Conservation (phyloP, 2,113 vertebrate species). For the Ammodytes marinus region DNA sequence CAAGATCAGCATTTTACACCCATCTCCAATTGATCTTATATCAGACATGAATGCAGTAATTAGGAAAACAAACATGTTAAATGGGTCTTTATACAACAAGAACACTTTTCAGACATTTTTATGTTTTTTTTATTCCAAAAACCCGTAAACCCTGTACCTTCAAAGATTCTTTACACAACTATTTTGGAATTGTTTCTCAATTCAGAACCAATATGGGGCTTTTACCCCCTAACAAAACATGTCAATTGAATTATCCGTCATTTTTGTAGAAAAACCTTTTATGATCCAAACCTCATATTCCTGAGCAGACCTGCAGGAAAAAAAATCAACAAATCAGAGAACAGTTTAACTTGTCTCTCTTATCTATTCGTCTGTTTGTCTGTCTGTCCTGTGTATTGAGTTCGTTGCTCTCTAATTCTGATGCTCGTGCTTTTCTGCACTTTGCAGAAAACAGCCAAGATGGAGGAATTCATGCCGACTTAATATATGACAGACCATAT, state of each 20-base stretch:
- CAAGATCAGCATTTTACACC: slow-evolving; percentile 83
- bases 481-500: slow-evolving; percentile 89
- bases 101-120: slow-evolving; percentile 18
- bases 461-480: slow-evolving; percentile 87
- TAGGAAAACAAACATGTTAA: slow-evolving; percentile 23
- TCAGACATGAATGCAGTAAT: slow-evolving; percentile 65
- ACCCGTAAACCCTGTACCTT: slow-evolving; percentile 29
- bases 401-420: slow-evolving; percentile 86
- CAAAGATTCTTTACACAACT: slow-evolving; percentile 6
- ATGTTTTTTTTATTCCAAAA: slow-evolving; percentile 28
- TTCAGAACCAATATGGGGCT: slow-evolving; percentile 5
- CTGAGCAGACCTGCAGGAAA: slow-evolving; percentile 48
- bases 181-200: slow-evolving; percentile 33
- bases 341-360: slow-evolving; percentile 82
- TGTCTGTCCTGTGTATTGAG: slow-evolving; percentile 88
- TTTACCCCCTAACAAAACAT: not conserved
- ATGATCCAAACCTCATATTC: slow-evolving; percentile 34
- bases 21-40: slow-evolving; percentile 72
- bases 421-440: slow-evolving; percentile 88
- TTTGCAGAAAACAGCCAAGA: slow-evolving; percentile 92
- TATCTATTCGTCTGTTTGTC: slow-evolving; percentile 86
- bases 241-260: not conserved
- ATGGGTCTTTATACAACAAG: slow-evolving; percentile 42
- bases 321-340: slow-evolving; percentile 63
- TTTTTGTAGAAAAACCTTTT: slow-evolving; percentile 27